These are phyloP conservation scores for Chaetura pelagica DNA, from an alignment of 2,113 vertebrate genomes.

Conservation along the genomic window DNA sequence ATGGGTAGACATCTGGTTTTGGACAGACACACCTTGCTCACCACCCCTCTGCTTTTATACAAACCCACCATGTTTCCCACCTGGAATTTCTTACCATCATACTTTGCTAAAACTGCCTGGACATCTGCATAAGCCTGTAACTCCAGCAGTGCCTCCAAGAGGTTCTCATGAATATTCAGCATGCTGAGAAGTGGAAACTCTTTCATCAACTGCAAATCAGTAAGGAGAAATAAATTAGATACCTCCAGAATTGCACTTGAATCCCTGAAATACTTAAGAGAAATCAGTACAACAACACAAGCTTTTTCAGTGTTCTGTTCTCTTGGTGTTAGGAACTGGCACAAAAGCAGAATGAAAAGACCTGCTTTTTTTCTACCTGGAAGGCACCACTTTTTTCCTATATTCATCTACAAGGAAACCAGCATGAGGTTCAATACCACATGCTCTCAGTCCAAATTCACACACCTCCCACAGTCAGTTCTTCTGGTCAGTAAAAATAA, in stretches of 20 bases:
- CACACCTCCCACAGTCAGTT: not conserved
- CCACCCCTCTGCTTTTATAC: fast-evolving
- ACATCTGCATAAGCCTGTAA: constrained; percentile 98
- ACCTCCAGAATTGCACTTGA: not conserved
- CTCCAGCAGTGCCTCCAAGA: constrained; percentile 95
- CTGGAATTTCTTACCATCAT: constrained; percentile 85
- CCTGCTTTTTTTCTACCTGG: not conserved
- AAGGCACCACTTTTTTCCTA: not conserved
- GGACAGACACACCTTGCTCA: not conserved
- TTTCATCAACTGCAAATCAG: constrained; percentile 91
- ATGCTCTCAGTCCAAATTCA: not conserved
- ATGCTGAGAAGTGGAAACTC: constrained; percentile 97
- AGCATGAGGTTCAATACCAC: not conserved
- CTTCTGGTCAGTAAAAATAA: not conserved
- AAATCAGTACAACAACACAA: not conserved
- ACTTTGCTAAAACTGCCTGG: constrained; percentile 97
- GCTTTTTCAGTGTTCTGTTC: not conserved
- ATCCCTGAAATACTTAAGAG: not conserved
- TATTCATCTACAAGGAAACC: not conserved
- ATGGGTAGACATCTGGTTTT: not conserved
- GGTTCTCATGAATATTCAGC: constrained; percentile 99
- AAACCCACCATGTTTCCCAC: not conserved
- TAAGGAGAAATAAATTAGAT: not conserved
- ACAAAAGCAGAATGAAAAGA: not conserved
- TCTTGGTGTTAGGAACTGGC: not conserved